A percentile compares a stretch with the other conserved stretches of the same genome.
Conservation (phyloP, 2,888 invertebrate genomes). For the Sinentomon sp. region DNA sequence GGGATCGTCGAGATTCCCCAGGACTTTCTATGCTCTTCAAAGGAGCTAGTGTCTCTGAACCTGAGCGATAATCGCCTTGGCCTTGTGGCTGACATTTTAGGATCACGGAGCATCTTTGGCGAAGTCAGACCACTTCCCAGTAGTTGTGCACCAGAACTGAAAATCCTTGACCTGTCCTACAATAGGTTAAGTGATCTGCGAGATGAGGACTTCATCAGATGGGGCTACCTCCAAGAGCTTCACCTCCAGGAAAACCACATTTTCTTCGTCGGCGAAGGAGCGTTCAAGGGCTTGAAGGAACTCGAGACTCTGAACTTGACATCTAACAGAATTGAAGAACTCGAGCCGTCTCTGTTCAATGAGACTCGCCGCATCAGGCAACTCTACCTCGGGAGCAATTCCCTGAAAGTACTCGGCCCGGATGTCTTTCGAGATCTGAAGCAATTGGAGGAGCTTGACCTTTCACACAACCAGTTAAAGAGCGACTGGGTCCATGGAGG, state of each 20-base stretch:
- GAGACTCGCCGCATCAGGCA: constrained; percentile 39
- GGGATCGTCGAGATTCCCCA: no score
- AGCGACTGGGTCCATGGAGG: constrained; percentile 48
- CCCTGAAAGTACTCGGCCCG: constrained; percentile 41
- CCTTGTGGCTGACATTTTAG: no score
- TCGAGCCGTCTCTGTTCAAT: constrained; percentile 50
- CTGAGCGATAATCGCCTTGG: no score
- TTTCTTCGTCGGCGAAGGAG: constrained; percentile 39
- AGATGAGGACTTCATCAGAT: constrained; percentile 37
- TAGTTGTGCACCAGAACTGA: no score
- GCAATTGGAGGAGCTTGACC: constrained; percentile 36
- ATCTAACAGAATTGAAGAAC: constrained; percentile 41
- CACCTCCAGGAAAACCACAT: constrained; percentile 47
- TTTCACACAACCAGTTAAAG: constrained; percentile 43
- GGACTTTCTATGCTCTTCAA: no score
- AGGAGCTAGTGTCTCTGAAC: no score
- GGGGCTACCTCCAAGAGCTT: constrained; percentile 37
- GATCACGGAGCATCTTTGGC: no score
- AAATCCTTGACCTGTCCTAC: constrained; percentile 34
- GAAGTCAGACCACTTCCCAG: no score
- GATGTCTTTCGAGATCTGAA: constrained; percentile 42
- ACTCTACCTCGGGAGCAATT: constrained; percentile 46
- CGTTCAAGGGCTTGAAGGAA: constrained; percentile 37
- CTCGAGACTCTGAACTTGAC: constrained; percentile 46
- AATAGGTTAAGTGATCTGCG: constrained; percentile 42